Evolutionary conservation across 2,797 vertebrate species (phyloP).

Genomic region (Bradypodion pumilum): DNA sequence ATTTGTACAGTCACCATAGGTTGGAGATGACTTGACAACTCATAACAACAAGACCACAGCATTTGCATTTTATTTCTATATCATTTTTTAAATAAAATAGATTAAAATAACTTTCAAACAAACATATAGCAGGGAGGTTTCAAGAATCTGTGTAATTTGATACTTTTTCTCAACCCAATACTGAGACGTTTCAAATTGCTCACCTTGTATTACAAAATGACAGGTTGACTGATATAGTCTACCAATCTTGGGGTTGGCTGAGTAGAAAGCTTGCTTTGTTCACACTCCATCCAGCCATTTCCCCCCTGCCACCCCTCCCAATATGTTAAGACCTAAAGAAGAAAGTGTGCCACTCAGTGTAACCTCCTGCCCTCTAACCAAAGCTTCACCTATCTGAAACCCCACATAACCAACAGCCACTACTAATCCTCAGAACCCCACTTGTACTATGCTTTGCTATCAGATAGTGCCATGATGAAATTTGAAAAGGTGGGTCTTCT

Average conservation of each 20-base stretch:
- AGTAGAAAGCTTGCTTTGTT: neutral
- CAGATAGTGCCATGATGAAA: neutral
- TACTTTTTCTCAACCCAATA: neutral
- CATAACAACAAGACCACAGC: neutral
- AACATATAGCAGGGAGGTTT: neutral
- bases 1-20: too few relatives aligned
- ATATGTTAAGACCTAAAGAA: neutral
- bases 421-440: neutral
- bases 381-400: neutral
- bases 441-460: neutral
- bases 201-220: neutral
- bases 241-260: neutral
- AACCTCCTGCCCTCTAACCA: neutral
- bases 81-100: neutral
- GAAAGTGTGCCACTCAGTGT: neutral
- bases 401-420: neutral
- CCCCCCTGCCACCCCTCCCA: neutral
- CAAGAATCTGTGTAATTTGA: neutral
- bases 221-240: neutral
- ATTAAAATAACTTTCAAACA: neutral
- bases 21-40: too few relatives aligned
- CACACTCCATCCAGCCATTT: neutral
- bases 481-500: neutral
- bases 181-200: neutral
- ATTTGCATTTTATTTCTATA: too few relatives aligned